These are phyloP conservation scores for Leptosomus discolor DNA, from an alignment of 2,113 vertebrate species.

Conservation along the genomic window DNA sequence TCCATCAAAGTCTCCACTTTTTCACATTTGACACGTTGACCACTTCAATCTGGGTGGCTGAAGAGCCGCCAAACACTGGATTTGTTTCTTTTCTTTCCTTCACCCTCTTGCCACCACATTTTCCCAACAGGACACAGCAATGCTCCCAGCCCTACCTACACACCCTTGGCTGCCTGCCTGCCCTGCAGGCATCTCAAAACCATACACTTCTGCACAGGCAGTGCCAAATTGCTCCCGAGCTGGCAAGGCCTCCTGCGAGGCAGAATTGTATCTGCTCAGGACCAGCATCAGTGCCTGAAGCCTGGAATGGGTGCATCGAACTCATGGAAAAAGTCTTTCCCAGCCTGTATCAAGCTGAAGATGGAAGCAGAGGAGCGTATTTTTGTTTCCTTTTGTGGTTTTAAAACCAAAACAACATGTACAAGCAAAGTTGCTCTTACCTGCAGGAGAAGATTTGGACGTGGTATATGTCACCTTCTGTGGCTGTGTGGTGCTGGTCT, in stretches of 20 bases:
- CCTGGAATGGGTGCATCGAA: neutral
- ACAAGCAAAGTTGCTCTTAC: neutral
- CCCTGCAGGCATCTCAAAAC: neutral
- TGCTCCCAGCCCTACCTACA: neutral
- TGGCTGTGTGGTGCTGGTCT: neutral
- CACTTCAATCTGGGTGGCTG: neutral
- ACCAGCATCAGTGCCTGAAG: neutral
- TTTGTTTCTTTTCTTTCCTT: neutral
- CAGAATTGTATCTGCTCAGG: neutral
- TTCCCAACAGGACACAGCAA: neutral
- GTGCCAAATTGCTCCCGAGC: accelerated
- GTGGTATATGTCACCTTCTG: neutral
- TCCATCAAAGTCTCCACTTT: neutral
- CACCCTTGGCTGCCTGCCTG: neutral
- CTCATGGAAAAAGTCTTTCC: neutral
- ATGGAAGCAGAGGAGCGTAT: neutral
- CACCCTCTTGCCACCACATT: neutral
- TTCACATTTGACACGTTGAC: neutral
- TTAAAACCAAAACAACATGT: neutral
- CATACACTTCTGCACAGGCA: neutral
- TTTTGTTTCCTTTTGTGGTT: neutral
- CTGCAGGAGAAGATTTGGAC: neutral
- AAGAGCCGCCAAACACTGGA: neutral
- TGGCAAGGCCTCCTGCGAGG: neutral
- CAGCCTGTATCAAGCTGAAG: neutral